Conservation (phyloP, 2,113 vertebrate species). For the Scomber japonicus region DNA sequence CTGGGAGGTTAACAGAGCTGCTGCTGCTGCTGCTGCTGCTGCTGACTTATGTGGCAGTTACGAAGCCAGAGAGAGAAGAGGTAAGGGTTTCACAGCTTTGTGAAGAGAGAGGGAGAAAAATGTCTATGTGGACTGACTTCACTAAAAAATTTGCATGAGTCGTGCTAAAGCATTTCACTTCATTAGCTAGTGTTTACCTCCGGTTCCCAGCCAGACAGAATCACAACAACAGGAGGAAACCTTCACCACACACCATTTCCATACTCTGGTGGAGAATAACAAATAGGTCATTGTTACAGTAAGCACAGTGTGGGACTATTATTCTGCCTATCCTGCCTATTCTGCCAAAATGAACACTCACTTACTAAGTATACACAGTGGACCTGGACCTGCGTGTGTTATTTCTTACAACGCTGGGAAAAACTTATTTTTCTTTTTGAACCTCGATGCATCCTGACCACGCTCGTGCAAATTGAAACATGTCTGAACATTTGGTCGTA, state of each 20-base stretch:
- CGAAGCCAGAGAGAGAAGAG: conserved; percentile 35
- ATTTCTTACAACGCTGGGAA: conserved; percentile 28
- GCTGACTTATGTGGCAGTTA: background rate
- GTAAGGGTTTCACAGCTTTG: conserved; percentile 51
- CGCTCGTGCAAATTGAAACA: conserved; percentile 29
- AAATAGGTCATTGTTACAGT: conserved; percentile 72
- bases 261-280: conserved; percentile 65
- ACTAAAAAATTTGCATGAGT: conserved; percentile 62
- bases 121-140: conserved; percentile 59
- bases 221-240: conserved; percentile 59
- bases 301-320: conserved; percentile 38
- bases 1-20: conserved; percentile 26
- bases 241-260: conserved; percentile 45
- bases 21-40: background rate
- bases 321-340: conserved; percentile 35
- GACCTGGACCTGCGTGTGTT: conserved; percentile 21
- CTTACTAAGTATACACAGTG: conserved; percentile 32
- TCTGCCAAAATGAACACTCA: conserved; percentile 69
- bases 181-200: conserved; percentile 69
- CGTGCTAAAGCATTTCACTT: conserved; percentile 69
- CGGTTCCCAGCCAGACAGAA: conserved; percentile 40
- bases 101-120: conserved; percentile 37
- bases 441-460: background rate
- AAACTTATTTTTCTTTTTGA: conserved; percentile 10
- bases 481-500: conserved; percentile 60